Base-by-base conservation (phyloP, 2,113 vertebrate species). In the Gadus chalcogrammus region DNA sequence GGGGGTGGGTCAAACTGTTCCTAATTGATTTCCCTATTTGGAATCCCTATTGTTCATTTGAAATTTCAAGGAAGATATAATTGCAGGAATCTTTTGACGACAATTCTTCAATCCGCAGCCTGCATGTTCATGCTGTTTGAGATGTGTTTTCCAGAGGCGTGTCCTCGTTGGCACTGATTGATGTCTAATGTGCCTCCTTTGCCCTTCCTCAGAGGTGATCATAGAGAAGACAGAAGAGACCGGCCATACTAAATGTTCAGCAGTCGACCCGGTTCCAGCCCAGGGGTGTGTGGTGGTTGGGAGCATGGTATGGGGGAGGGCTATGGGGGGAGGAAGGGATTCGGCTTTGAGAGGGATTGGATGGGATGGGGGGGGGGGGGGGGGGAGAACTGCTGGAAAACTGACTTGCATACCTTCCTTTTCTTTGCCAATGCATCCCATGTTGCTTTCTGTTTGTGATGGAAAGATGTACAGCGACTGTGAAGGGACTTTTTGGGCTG, bases 141-240 rank as follows among this genome's bases (percentile, higher is more conserved):
- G 11, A 48, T 48, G 42, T 48, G 42, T 48, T 48, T 48, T 48
- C 11, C 42, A 48, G 42, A 9, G 8, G 42, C 5, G 5, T 48
- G 42, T 48, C 42, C 42, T 48, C 5, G 42, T 35, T 35, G 31
- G 12, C 42, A 48, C 42, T 9, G 42, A 48, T 2, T 48, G 42
- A 48, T 48, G 42, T 48, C 42, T 48, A 17, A 16, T 38, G 16
- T 68, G 55, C 8, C 62, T 16, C 27, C 18, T 71, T 61, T 78
- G 9, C 35, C 55, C 20, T 28, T 11, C 22, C 24, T 15, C 87
- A 93, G 92, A 84, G 91, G 88, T 67, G 92, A 93, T 35, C 88
- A 91, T 73, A 88, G 92, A 85, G 91, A 92, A n/a, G 91, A 93
- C 79, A 87, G 92, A 73, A 84, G 92, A 85, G 92, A 91, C 8